Evolutionary conservation across 2,797 vertebrate genomes (phyloP).

Genomic region (Manis javanica): DNA sequence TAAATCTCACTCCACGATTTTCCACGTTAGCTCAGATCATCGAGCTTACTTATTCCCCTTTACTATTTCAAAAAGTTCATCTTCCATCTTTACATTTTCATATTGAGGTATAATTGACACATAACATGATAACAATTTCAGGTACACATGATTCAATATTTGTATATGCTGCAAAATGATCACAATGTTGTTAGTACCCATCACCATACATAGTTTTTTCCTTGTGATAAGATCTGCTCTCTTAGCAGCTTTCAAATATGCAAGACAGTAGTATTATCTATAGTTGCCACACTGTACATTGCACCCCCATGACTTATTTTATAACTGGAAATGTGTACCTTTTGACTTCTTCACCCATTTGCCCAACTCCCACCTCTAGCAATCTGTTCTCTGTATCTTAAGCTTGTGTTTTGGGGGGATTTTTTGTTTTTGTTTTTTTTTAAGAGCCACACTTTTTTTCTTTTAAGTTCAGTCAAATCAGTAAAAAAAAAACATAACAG

Average conservation of each 20-base stretch:
- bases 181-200: background rate
- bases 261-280: background rate
- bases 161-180: background rate
- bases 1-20: background rate
- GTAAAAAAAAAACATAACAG: background rate
- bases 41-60: background rate
- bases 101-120: background rate
- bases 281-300: background rate
- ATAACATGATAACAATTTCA: background rate
- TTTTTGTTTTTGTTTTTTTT: background rate
- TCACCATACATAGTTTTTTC: background rate
- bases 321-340: background rate
- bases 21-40: background rate
- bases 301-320: background rate
- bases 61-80: background rate
- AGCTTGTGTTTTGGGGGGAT: background rate
- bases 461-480: background rate
- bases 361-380: background rate
- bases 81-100: background rate
- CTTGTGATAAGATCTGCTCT: background rate
- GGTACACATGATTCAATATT: background rate
- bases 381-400: background rate
- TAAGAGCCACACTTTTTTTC: background rate
- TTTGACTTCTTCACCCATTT: background rate
- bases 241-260: background rate